Conservation (phyloP, 2,113 vertebrate species). For the Illadopsis cleaveri region DNA sequence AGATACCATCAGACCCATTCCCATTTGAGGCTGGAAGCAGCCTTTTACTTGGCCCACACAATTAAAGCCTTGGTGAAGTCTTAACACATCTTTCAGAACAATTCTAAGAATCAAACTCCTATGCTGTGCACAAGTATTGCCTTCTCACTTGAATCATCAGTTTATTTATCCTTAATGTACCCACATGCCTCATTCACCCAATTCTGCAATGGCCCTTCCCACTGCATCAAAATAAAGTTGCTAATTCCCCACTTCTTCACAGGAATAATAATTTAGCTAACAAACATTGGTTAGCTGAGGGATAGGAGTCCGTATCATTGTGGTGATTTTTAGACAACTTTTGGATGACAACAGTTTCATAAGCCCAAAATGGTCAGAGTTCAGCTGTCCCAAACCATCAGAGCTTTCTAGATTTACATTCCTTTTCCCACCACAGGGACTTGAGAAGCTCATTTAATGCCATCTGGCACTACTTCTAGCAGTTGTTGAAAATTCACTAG, state of each 20-base stretch:
- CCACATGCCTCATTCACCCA: neutral
- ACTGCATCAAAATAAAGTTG: neutral
- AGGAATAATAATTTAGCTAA: neutral
- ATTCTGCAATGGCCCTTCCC: neutral
- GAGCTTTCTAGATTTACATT: neutral
- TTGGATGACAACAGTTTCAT: neutral
- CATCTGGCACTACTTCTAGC: neutral
- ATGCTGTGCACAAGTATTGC: neutral
- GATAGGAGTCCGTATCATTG: neutral
- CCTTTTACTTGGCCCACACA: neutral
- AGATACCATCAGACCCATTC: neutral
- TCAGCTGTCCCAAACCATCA: neutral
- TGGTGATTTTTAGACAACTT: neutral
- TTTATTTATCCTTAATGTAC: neutral
- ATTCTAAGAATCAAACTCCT: neutral
- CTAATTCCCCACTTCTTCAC: neutral
- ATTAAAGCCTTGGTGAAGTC: neutral
- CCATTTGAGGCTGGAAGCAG: neutral
- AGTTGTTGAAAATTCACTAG: neutral
- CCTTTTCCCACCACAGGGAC: neutral
- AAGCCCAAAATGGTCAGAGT: neutral
- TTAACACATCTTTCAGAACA: neutral
- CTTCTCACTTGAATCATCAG: neutral
- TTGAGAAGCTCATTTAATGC: neutral
- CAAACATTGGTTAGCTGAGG: neutral